phyloP scores from a whole-genome alignment of 2,113 vertebrate genomes.

The Egretta garzetta region DNA sequence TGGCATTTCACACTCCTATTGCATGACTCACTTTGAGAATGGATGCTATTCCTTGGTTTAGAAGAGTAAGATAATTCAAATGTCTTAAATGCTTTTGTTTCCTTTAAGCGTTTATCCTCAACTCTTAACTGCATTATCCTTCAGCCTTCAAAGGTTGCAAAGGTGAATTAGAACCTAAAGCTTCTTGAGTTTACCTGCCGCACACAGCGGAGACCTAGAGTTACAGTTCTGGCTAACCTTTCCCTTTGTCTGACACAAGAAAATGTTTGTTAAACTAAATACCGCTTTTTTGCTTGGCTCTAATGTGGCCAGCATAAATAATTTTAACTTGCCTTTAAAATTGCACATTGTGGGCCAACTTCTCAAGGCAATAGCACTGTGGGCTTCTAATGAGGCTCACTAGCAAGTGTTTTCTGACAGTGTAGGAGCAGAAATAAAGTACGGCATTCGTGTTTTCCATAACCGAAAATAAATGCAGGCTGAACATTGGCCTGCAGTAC shows the following conservation, averaged over 20 bases:
- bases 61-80: background rate
- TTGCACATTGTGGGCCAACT: background rate
- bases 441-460: background rate
- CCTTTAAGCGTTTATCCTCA: background rate
- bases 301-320: background rate
- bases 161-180: background rate
- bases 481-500: background rate
- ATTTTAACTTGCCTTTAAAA: background rate
- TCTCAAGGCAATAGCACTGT: rapidly evolving
- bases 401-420: background rate
- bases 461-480: background rate
- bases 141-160: background rate
- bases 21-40: background rate
- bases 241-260: background rate
- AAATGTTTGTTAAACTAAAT: background rate
- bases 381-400: background rate
- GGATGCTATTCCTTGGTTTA: background rate
- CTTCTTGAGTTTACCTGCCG: background rate
- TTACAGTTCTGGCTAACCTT: background rate
- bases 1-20: background rate
- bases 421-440: background rate
- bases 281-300: background rate
- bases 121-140: background rate
- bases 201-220: rapidly evolving
- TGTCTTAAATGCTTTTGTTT: background rate